Conservation (phyloP, 1,140 invertebrate species). For the Drosophila seguyi region DNA sequence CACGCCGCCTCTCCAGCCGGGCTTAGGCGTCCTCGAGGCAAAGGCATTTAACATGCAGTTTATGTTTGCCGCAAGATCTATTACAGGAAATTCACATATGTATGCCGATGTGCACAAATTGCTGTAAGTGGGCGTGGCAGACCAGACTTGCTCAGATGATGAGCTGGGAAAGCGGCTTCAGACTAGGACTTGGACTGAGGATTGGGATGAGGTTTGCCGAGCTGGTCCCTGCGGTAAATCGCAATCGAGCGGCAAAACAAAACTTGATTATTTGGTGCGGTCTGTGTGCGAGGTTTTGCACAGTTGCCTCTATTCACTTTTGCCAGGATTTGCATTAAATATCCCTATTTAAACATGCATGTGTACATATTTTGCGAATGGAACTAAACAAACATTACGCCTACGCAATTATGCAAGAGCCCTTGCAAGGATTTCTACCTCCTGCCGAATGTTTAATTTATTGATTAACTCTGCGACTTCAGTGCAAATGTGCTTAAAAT, state of each 20-base stretch:
- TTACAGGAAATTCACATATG: conserved; percentile 77
- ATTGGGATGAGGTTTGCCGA: conserved; percentile 12
- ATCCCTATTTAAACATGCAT: conserved; percentile 56
- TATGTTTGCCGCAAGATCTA: conserved; percentile 82
- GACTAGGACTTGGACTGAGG: not conserved
- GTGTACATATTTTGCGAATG: conserved; percentile 49
- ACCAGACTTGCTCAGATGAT: conserved; percentile 36
- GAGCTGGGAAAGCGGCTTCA: conserved; percentile 11
- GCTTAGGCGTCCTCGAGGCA: conserved; percentile 58
- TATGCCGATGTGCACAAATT: conserved; percentile 67
- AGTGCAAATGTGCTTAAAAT: conserved; percentile 26
- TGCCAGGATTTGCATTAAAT: conserved; percentile 63
- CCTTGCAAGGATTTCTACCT: conserved; percentile 19
- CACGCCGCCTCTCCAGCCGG: conserved; percentile 3
- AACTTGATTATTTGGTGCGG: conserved; percentile 78
- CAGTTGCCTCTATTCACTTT: conserved; percentile 42
- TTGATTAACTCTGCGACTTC: conserved; percentile 45
- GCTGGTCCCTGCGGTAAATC: conserved; percentile 65
- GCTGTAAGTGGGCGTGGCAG: conserved; percentile 59
- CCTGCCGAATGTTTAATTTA: conserved; percentile 43
- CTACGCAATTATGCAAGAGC: conserved; percentile 61
- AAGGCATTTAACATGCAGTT: conserved; percentile 83
- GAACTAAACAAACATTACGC: conserved; percentile 75
- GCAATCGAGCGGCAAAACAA: conserved; percentile 78
- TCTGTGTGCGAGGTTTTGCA: conserved; percentile 45